Evolutionary conservation across 2,888 invertebrate species (phyloP).

Genomic region (Polymixis lichenea): DNA sequence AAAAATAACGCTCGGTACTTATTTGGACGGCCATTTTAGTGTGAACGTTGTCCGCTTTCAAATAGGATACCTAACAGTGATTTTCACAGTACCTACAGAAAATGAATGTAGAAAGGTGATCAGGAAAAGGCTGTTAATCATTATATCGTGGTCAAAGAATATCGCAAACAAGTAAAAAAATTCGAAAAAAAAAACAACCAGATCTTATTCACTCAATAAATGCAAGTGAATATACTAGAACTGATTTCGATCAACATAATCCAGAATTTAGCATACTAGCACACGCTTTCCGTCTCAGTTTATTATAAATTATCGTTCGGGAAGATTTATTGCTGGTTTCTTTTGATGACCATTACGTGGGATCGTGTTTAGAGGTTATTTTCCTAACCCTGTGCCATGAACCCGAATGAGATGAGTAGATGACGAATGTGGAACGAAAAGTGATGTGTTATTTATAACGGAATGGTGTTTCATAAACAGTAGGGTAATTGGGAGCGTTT

Average conservation of each 20-base stretch:
- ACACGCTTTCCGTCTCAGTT: conserved; percentile 44
- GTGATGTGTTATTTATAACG: conserved; percentile 60
- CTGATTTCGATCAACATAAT: conserved; percentile 46
- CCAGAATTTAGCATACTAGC: conserved; percentile 39
- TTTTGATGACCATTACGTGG: conserved; percentile 70
- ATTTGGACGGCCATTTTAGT: too few species aligned
- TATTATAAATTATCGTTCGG: conserved; percentile 49
- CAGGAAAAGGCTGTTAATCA: not conserved
- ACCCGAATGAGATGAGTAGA: conserved; percentile 74
- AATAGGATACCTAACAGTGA: not conserved
- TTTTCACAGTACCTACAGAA: not conserved
- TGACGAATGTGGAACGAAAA: conserved; percentile 71
- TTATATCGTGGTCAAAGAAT: conserved; percentile 20
- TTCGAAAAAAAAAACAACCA: not conserved
- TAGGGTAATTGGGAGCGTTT: conserved; percentile 29
- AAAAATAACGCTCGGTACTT: too few species aligned
- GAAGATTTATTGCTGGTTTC: conserved; percentile 63
- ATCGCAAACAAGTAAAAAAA: conserved; percentile 19
- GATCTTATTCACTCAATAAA: conserved; percentile 33
- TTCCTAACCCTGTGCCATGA: conserved; percentile 84
- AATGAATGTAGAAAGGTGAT: not conserved
- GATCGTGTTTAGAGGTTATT: conserved; percentile 65
- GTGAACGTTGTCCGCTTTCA: too few species aligned
- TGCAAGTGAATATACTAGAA: conserved; percentile 38
- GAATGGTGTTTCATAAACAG: conserved; percentile 61